Conservation (phyloP, 1,140 invertebrate genomes). For the Cotesia glomerata region DNA sequence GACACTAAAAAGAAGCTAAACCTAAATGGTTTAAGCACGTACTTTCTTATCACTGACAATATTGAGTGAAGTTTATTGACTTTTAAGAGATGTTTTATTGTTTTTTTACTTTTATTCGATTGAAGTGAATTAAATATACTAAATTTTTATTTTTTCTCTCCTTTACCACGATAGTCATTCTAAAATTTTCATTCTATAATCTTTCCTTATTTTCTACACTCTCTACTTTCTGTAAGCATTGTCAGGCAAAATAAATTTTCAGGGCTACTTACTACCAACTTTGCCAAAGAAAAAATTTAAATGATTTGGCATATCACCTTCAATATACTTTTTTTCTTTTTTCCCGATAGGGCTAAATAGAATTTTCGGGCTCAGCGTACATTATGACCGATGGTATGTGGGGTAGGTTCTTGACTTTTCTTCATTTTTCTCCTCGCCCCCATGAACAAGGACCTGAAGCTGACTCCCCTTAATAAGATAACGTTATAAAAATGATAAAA, state of each 20-base stretch:
- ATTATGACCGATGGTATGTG: conserved; percentile 52
- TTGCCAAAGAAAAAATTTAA: no score
- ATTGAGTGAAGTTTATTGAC: conserved; percentile 22
- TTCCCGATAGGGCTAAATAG: background rate
- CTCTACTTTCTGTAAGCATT: no score
- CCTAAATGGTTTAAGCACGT: conserved; percentile 4
- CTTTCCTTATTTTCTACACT: no score
- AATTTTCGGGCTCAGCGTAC: background rate
- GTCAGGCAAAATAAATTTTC: no score
- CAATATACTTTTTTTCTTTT: background rate
- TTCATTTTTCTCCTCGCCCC: conserved; percentile 5
- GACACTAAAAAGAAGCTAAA: no score
- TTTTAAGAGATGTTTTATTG: conserved; percentile 1
- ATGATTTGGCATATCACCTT: background rate
- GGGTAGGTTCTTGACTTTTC: conserved; percentile 51
- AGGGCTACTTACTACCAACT: no score
- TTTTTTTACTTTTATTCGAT: background rate
- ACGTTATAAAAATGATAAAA: conserved; percentile 23
- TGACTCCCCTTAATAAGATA: conserved; percentile 29
- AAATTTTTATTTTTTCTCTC: no score
- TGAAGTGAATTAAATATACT: conserved; percentile 10
- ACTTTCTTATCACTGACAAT: conserved; percentile 3
- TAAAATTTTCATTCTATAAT: no score
- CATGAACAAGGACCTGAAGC: conserved; percentile 12
- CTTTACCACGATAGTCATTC: no score